Base-by-base conservation (phyloP, 1,140 invertebrate species). In the Drosophila pectinifera region DNA sequence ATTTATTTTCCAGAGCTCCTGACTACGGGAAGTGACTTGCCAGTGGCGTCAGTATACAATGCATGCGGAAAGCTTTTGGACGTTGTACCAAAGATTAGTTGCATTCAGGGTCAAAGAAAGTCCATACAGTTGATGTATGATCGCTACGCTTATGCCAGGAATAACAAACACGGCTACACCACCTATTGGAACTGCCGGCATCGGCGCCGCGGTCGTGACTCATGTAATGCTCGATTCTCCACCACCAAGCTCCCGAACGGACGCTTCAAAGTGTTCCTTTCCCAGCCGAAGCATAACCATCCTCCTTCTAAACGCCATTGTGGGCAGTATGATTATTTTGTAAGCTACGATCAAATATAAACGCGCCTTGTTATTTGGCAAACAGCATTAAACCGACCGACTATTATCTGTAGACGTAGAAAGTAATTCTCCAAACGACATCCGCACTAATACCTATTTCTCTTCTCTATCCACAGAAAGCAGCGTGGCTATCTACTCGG, bases 181-280 rank as follows among this genome's bases (percentile, higher is more conserved):
- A 86, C 51, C 4, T 92, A 92, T 45, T 92, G 92, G 92, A 83
- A 81, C 49, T 92, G 92, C 46, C 83, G 91, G 0, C 59, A 38
- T n/a, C 73, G 90, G 3, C 68, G 78, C 6, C 31, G 14, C 6
- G 82, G 88, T 0, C 26, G 26, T 11, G 53, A 55, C 5, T 38
- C 84, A 0, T 92, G 92, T 57, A 80, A 80, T 14, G 91, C 92
- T 0, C 76, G 92, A 3, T 54, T 91, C 1, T 74, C 80, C 8
- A 90, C 84, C n/a, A 83, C 56, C 2, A 59, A 64, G 48, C 62
- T 85, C 14, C 3, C 45, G 4, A 88, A 78, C 57, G 91, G 91
- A 16, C 26, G 58, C 14, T 89, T 74, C 48, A 85, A 77, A 31
- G 80, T 92, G 0, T 69, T 58, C 24, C 59, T 92, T 0, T 85